Percentiles rank a stretch among this genome's conserved stretches.
Evolutionary conservation across 2,113 vertebrate genomes (phyloP).

Genomic region (Labeo rohita): DNA sequence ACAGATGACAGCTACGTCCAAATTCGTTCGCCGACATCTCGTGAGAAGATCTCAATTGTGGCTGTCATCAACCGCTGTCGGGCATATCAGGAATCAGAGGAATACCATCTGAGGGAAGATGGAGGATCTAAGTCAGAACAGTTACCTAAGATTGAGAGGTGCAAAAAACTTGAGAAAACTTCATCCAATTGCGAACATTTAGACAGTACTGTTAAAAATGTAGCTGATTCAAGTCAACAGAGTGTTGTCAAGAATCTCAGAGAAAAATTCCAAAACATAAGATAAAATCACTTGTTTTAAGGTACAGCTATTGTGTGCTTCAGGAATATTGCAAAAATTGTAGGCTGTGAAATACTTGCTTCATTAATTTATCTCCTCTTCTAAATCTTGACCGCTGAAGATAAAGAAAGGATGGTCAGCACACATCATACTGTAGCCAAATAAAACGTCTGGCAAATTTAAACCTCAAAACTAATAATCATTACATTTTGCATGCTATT

Average conservation of each 20-base stretch:
- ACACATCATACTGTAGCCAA: constrained; percentile 16
- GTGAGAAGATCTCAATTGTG: constrained; percentile 84
- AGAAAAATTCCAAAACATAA: constrained; percentile 86
- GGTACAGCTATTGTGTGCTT: background rate
- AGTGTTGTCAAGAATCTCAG: constrained; percentile 86
- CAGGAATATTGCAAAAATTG: background rate
- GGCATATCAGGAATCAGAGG: constrained; percentile 81
- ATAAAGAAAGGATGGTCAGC: background rate
- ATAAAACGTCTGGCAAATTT: background rate
- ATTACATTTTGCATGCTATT: background rate
- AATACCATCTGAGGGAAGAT: constrained; percentile 72
- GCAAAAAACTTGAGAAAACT: constrained; percentile 40
- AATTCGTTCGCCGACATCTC: constrained; percentile 78
- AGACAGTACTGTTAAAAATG: constrained; percentile 50
- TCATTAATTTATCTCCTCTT: background rate
- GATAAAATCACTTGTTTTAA: constrained; percentile 54
- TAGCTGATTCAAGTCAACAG: constrained; percentile 62
- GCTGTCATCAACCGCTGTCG: constrained; percentile 80
- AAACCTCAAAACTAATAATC: constrained; percentile 13
- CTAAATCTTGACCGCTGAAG: constrained; percentile 2
- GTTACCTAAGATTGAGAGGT: background rate
- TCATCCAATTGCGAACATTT: constrained; percentile 3
- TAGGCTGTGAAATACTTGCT: background rate
- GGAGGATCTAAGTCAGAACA: constrained; percentile 30
- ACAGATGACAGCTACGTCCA: constrained; percentile 67